phyloP scores from a whole-genome alignment of 2,797 vertebrate genomes.

The Chelon auratus region DNA sequence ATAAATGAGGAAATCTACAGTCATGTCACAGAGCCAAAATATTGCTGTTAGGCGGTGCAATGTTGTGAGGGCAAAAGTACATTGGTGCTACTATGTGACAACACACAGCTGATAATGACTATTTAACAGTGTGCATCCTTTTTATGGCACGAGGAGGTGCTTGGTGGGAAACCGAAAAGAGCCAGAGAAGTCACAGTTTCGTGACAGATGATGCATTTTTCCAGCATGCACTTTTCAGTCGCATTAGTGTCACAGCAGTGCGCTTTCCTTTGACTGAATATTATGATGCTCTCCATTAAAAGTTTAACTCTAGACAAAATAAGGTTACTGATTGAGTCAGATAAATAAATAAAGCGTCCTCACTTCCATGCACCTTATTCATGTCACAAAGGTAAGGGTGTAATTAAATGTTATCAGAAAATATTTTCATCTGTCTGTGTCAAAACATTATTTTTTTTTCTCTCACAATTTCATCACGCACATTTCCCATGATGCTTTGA shows the following conservation, averaged over 20 bases:
- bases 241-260: conserved; percentile 12
- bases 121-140: conserved; percentile 12
- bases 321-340: conserved; percentile 5
- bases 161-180: conserved; percentile 4
- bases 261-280: background rate
- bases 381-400: background rate
- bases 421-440: background rate
- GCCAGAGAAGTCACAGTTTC: conserved; percentile 14
- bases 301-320: conserved; percentile 5
- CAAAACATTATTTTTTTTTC: background rate
- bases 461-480: no score
- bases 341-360: conserved; percentile 3
- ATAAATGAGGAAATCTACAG: conserved; percentile 45
- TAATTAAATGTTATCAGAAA: background rate
- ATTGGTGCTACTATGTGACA: conserved; percentile 14
- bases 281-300: conserved; percentile 16
- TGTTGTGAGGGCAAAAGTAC: conserved; percentile 25
- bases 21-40: conserved; percentile 54
- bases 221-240: conserved; percentile 17
- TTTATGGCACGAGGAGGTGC: background rate
- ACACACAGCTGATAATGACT: conserved; percentile 19
- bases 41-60: conserved; percentile 17
- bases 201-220: conserved; percentile 31
- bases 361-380: background rate
- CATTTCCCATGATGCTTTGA: background rate